phyloP scores from a whole-genome alignment of 2,113 vertebrate genomes.

The Prolemur simus region DNA sequence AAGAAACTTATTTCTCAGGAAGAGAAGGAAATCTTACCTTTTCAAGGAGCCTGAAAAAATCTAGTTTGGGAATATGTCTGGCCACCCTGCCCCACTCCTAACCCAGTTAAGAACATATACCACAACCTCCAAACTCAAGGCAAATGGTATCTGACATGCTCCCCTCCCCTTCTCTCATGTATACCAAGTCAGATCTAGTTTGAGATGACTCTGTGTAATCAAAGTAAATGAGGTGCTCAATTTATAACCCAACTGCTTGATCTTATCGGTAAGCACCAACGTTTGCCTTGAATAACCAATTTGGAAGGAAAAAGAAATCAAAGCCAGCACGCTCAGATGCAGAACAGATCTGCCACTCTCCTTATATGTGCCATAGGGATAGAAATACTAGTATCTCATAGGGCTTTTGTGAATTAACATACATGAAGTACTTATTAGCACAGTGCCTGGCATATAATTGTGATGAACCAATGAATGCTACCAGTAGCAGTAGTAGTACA shows the following conservation, averaged over 20 bases:
- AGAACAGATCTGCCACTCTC: background rate
- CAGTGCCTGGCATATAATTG: background rate
- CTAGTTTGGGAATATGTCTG: background rate
- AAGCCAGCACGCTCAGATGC: background rate
- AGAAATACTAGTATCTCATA: background rate
- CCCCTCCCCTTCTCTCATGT: background rate
- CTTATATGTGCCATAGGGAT: background rate
- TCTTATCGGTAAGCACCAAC: background rate
- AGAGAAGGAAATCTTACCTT: background rate
- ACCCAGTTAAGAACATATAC: background rate
- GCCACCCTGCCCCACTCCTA: background rate
- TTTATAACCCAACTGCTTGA: background rate
- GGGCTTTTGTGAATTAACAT: background rate
- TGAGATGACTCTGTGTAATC: background rate
- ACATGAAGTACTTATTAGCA: background rate
- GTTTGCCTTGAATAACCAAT: background rate
- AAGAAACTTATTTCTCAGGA: background rate
- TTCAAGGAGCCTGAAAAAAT: background rate
- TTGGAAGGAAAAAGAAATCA: background rate
- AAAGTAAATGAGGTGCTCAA: conserved; percentile 15
- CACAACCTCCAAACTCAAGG: background rate
- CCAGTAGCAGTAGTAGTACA: background rate
- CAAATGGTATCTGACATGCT: background rate
- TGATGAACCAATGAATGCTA: background rate
- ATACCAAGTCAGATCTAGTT: background rate